Conservation (phyloP, 2,888 invertebrate species). For the Eupithecia subfuscata region DNA sequence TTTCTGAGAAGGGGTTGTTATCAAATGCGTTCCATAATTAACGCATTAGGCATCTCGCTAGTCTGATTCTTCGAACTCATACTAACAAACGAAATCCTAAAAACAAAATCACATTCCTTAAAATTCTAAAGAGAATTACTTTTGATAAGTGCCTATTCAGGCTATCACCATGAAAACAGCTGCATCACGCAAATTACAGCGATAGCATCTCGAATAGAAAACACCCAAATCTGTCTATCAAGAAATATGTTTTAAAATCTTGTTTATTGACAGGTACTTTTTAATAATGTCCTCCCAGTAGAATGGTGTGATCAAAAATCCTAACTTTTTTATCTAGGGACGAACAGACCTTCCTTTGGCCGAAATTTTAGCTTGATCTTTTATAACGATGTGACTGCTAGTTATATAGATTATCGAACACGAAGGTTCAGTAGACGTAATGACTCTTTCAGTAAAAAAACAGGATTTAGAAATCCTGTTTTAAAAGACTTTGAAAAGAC, state of each 20-base stretch:
- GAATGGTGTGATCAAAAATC: background rate
- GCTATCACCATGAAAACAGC: constrained; percentile 72
- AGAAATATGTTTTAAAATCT: constrained; percentile 45
- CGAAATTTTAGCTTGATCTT: background rate
- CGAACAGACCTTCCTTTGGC: background rate
- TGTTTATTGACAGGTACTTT: background rate
- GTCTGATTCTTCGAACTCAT: constrained; percentile 61
- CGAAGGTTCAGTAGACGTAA: background rate
- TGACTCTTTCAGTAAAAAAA: background rate
- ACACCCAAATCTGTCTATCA: constrained; percentile 16
- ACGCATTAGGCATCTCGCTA: constrained; percentile 71
- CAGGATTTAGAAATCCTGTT: no score
- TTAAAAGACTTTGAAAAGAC: no score
- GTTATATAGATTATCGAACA: background rate
- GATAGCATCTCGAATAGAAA: constrained; percentile 63
- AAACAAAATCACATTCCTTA: constrained; percentile 61
- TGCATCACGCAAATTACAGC: constrained; percentile 77
- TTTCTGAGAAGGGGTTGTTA: constrained; percentile 73
- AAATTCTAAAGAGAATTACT: constrained; percentile 64
- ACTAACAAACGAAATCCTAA: constrained; percentile 17
- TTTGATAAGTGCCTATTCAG: constrained; percentile 56
- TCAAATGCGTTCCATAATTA: constrained; percentile 68
- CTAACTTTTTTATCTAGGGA: background rate
- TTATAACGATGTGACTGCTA: background rate
- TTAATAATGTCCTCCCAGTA: background rate